phyloP scores from a whole-genome alignment of 92 coral and sea anemone species.

The Porites lobata region DNA sequence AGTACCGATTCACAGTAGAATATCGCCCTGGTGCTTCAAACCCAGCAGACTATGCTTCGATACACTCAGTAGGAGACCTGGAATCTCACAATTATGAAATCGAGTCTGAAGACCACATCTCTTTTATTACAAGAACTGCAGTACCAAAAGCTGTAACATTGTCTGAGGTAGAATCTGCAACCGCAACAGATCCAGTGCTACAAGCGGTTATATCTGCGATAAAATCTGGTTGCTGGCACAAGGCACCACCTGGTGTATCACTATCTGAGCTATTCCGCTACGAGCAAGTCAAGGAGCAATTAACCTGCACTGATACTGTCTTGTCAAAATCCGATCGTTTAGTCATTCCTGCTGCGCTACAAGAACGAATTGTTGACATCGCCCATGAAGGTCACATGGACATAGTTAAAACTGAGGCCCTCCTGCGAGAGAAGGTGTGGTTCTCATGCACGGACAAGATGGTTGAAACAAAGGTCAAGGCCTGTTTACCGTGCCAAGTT shows the following conservation, averaged over 20 bases:
- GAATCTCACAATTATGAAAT: slow-evolving; percentile 24
- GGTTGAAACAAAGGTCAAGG: too few relatives aligned
- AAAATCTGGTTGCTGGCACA: too few relatives aligned
- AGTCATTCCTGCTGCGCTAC: slow-evolving; percentile 45
- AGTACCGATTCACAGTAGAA: slow-evolving; percentile 48
- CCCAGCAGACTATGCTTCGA: slow-evolving; percentile 51
- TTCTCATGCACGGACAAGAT: not conserved
- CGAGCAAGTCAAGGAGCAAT: slow-evolving; percentile 41
- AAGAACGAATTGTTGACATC: slow-evolving; percentile 61
- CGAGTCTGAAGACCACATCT: too few relatives aligned
- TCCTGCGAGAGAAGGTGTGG: slow-evolving; percentile 53
- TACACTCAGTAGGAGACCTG: slow-evolving; percentile 60
- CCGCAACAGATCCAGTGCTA: slow-evolving; percentile 56
- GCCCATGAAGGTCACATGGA: slow-evolving; percentile 76
- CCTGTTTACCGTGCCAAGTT: too few relatives aligned
- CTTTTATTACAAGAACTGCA: too few relatives aligned
- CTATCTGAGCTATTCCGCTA: too few relatives aligned
- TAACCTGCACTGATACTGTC: slow-evolving; percentile 57
- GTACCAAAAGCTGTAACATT: not conserved
- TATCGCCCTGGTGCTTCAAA: slow-evolving; percentile 40
- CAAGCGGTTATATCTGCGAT: slow-evolving; percentile 58
- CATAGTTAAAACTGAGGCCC: slow-evolving; percentile 63
- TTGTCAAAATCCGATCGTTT: slow-evolving; percentile 35
- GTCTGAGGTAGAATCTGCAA: slow-evolving; percentile 47
- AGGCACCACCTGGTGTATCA: too few relatives aligned